Evolutionary conservation across 2,888 invertebrate genomes (phyloP).

Genomic region (Eupsilia transversa): DNA sequence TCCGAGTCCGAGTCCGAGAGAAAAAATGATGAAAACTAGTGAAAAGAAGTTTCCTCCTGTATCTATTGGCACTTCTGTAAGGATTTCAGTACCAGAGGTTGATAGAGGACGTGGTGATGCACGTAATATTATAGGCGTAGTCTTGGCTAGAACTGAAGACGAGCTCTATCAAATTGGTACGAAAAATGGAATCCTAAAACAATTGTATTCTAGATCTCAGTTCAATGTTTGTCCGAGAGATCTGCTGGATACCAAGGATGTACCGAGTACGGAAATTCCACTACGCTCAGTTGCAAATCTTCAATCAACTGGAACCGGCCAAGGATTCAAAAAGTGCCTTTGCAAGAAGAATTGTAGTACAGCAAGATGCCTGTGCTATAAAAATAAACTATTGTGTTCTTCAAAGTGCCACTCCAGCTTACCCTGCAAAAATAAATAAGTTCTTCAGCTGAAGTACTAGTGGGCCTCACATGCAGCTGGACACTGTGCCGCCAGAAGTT

Average conservation of each 20-base stretch:
- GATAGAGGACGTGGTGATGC: background rate
- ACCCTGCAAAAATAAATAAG: background rate
- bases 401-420: background rate
- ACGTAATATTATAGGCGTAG: background rate
- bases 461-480: background rate
- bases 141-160: background rate
- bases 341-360: background rate
- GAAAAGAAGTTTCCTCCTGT: no score
- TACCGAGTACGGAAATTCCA: background rate
- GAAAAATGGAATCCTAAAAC: background rate
- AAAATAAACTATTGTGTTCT: no score
- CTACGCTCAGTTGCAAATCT: background rate
- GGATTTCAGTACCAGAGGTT: background rate
- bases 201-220: background rate
- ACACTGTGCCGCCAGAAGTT: no score
- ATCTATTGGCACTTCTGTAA: no score
- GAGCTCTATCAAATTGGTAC: background rate
- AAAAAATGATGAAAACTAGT: no score
- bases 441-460: background rate
- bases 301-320: background rate
- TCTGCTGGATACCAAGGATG: background rate
- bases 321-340: background rate
- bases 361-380: background rate
- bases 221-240: background rate
- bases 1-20: no score